These are phyloP conservation scores for Acromyrmex echinatior DNA, from an alignment of 1,140 invertebrate species.

Conservation along the genomic window DNA sequence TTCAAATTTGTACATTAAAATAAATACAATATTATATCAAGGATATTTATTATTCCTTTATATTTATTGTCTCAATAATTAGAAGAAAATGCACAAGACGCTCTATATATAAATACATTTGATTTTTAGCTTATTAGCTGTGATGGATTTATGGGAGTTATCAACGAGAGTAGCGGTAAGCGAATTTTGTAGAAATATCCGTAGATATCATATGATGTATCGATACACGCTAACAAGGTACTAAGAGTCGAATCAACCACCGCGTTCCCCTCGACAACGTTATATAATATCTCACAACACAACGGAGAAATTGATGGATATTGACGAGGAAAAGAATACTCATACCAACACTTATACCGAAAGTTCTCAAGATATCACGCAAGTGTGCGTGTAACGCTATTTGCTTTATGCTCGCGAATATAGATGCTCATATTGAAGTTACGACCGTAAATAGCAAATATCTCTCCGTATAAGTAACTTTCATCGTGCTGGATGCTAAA, in stretches of 20 bases:
- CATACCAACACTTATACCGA: not conserved
- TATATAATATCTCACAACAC: conserved; percentile 16
- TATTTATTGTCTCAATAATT: not conserved
- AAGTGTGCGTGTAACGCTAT: conserved; percentile 37
- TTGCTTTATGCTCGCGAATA: conserved; percentile 30
- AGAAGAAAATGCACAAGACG: not conserved
- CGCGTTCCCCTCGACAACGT: not conserved
- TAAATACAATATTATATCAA: not conserved
- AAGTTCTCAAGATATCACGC: not conserved
- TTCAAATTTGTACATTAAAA: not conserved
- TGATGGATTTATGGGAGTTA: conserved; percentile 20
- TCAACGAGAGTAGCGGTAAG: not conserved
- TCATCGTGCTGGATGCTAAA: conserved; percentile 19
- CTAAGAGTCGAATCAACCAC: conserved; percentile 16
- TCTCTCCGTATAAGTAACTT: conserved; percentile 43
- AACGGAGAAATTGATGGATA: conserved; percentile 39
- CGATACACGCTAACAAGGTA: conserved; percentile 24
- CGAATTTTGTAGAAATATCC: conserved; percentile 13
- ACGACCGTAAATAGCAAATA: conserved; percentile 53
- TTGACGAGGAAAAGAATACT: conserved; percentile 22
- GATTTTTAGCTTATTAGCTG: conserved; percentile 21
- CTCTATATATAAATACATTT: not conserved
- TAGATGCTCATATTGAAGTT: conserved; percentile 56
- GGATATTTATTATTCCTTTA: not conserved
- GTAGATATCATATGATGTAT: conserved; percentile 1